Base-by-base conservation (phyloP, 2,113 vertebrate genomes). In the Gallinago jamesoni region DNA sequence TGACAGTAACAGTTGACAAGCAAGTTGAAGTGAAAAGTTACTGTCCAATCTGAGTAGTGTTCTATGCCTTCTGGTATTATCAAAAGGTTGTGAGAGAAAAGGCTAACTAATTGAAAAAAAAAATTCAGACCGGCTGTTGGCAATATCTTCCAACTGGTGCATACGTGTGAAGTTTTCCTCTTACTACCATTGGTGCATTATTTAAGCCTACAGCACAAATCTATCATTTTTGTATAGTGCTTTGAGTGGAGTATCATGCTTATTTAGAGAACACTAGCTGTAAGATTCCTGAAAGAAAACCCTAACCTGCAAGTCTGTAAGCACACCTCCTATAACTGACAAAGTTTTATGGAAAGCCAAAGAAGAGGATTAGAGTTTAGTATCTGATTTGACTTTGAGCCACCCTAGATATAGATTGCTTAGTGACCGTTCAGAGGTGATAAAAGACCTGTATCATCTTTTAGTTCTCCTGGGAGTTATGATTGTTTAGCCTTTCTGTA, bases 81-180 rank as follows among this genome's bases (percentile, higher is more conserved):
- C n/a, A 43, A 45, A 75, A 20, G 2, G 3, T 19, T 41, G 8
- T 11, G 20, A 77, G 23, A 48, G 22, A 87, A 57, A 28, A 72
- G 27, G 16, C 23, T 74, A 55, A 63, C 12, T 69, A 53, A 56
- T 63, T 66, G 30, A 37, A 86, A 53, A 48, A 33, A 20, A 33
- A 20, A 7, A 18, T 72, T 33, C 30, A 39, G 10, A 52, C 37
- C 0, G 0, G 14, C 30, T 70, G 20, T 63, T 57, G 31, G 8
- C 60, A 64, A 1, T 79, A 35, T 2, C 20, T 94, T 57, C 25
- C 6, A 5, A 79, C 14, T 59, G 79, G 19, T 33, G 39, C 14
- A 4, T 62, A 14, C 30, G 3, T 20, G 15, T 57, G 56, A 57
- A 39, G 14, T 79, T 76, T 92, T 88, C 18, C 45, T 31, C 28